phyloP scores from a whole-genome alignment of 2,113 vertebrate genomes.

The Neotragus pygmaeus region DNA sequence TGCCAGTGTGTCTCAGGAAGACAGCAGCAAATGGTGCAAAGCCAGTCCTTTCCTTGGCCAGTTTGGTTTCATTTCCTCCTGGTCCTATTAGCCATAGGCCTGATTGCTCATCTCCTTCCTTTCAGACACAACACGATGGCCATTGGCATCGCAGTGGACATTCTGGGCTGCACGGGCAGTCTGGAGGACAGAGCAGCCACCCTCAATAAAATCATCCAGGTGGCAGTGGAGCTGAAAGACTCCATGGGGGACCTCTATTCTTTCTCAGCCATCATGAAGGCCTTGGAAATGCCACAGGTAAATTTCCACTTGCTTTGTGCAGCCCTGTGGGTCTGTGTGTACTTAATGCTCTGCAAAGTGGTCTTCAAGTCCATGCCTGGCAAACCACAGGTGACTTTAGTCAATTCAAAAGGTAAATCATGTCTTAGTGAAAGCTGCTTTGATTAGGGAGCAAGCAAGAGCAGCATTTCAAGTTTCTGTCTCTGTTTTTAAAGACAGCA shows the following conservation, averaged over 20 bases:
- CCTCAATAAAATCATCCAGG: slow-evolving; percentile 92
- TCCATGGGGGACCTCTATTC: slow-evolving; percentile 92
- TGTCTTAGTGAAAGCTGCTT: not conserved
- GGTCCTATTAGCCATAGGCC: not conserved
- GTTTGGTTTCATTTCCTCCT: not conserved
- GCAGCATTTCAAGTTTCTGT: not conserved
- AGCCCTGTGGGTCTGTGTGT: not conserved
- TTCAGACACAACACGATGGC: slow-evolving; percentile 94
- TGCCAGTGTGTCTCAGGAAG: not conserved
- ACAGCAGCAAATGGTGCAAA: not conserved
- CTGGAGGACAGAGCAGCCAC: slow-evolving; percentile 91
- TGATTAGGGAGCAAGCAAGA: not conserved
- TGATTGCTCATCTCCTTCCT: not conserved
- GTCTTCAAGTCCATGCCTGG: not conserved
- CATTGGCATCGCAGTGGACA: slow-evolving; percentile 95
- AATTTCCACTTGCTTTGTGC: not conserved
- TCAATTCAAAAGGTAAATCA: not conserved
- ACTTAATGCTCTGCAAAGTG: not conserved
- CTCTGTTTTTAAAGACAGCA: not conserved
- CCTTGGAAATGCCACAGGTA: slow-evolving; percentile 97
- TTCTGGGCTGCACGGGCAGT: slow-evolving; percentile 93
- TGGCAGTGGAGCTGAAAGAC: slow-evolving; percentile 93
- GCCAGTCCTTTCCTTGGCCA: not conserved
- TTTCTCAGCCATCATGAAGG: slow-evolving; percentile 97
- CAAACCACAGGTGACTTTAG: not conserved